Evolutionary conservation across 2,797 vertebrate species (phyloP).

Genomic region (Propithecus deckenii): DNA sequence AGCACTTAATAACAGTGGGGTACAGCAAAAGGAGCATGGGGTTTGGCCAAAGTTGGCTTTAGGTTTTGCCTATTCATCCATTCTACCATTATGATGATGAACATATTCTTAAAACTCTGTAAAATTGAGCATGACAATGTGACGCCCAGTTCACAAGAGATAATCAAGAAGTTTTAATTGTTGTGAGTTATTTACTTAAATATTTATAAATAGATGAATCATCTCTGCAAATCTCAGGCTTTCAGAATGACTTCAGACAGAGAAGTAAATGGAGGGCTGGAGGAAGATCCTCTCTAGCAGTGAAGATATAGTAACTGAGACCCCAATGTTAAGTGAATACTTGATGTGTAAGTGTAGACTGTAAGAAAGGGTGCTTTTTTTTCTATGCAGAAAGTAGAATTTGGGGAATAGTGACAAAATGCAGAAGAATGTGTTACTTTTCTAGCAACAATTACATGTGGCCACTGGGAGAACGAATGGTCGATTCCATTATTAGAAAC

Average conservation of each 20-base stretch:
- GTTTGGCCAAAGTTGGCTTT: neutral
- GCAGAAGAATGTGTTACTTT: neutral
- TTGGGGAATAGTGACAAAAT: neutral
- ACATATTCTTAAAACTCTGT: neutral
- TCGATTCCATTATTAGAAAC: neutral
- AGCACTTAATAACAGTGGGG: neutral
- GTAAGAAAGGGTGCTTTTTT: neutral
- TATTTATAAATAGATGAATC: slow-evolving; percentile 17
- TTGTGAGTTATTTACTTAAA: neutral
- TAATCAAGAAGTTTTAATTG: neutral
- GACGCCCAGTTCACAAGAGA: neutral
- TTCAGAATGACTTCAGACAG: neutral
- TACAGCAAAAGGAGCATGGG: neutral
- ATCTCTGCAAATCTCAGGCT: neutral
- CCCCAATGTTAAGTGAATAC: neutral
- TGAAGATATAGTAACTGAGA: neutral
- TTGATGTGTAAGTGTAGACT: neutral
- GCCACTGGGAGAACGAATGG: neutral
- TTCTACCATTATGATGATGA: neutral
- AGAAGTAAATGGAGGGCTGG: neutral
- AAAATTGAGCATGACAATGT: neutral
- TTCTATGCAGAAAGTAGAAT: neutral
- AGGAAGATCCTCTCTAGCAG: neutral
- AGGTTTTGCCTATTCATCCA: neutral
- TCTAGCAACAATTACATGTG: neutral